Evolutionary conservation across 2,113 vertebrate genomes (phyloP).

Genomic region (Eudyptes chrysolophus): DNA sequence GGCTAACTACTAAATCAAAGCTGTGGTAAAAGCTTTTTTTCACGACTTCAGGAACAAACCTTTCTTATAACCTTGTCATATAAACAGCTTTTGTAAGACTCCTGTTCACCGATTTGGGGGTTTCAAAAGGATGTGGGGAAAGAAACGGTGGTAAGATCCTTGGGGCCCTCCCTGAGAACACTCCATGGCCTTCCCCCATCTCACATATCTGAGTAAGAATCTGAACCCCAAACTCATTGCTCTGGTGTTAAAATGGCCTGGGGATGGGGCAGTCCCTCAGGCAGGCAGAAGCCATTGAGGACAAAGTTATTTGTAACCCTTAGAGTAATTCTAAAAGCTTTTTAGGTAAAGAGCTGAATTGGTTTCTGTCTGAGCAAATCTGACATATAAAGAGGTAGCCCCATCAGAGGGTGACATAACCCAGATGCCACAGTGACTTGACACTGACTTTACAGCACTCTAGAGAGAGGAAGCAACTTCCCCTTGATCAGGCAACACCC

Average conservation of each 20-base stretch:
- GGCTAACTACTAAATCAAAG: not conserved
- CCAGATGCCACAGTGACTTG: conserved; percentile 51
- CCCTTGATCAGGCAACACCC: conserved; percentile 64
- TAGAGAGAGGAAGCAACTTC: conserved; percentile 43
- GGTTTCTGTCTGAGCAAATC: not conserved
- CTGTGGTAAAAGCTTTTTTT: not conserved
- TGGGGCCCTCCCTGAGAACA: not conserved
- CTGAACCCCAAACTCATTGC: not conserved
- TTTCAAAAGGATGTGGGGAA: not conserved
- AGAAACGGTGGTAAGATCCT: not conserved
- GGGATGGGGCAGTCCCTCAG: not conserved
- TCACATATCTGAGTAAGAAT: not conserved
- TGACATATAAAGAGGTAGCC: not conserved
- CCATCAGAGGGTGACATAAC: conserved; percentile 43
- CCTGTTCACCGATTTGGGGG: not conserved
- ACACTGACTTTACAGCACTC: conserved; percentile 57
- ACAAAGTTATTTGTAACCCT: not conserved
- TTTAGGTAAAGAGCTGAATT: not conserved
- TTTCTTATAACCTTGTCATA: not conserved
- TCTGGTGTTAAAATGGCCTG: not conserved
- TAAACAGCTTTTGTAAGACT: not conserved
- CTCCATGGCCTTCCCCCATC: not conserved
- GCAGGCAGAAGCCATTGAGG: not conserved
- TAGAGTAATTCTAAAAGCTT: not conserved
- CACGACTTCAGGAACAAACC: not conserved